phyloP scores from a whole-genome alignment of 2,797 vertebrate genomes.

The Poeciliopsis infans region DNA sequence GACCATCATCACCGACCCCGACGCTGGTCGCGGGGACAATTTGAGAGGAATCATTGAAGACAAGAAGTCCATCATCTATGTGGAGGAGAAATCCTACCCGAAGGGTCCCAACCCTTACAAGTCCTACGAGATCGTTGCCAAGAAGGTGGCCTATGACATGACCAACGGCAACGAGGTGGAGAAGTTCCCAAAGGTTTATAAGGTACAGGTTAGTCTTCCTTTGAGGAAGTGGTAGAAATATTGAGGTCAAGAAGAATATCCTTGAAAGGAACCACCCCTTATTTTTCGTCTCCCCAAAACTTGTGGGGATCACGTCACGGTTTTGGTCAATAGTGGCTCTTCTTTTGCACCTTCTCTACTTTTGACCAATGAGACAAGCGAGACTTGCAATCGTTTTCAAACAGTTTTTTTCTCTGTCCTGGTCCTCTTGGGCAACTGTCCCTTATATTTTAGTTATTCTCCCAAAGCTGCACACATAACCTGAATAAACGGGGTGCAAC shows the following conservation, averaged over 20 bases:
- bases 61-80: conserved; percentile 76
- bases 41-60: conserved; percentile 71
- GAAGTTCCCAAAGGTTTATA: conserved; percentile 76
- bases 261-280: background rate
- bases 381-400: background rate
- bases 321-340: background rate
- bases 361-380: background rate
- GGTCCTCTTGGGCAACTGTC: too few relatives aligned
- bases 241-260: background rate
- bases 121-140: conserved; percentile 69
- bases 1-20: conserved; percentile 56
- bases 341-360: background rate
- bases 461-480: too few relatives aligned
- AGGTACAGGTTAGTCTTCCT: conserved; percentile 66
- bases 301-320: background rate
- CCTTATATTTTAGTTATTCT: too few relatives aligned
- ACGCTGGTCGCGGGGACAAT: conserved; percentile 78
- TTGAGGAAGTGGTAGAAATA: background rate
- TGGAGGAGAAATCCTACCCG: conserved; percentile 76
- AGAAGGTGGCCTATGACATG: conserved; percentile 68
- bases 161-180: conserved; percentile 77
- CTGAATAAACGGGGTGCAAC: too few relatives aligned
- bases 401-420: too few relatives aligned
- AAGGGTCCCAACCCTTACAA: conserved; percentile 76
- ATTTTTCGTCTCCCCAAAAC: background rate